These are phyloP conservation scores for Arctia plantaginis DNA, from an alignment of 2,888 invertebrate species.

Conservation along the genomic window DNA sequence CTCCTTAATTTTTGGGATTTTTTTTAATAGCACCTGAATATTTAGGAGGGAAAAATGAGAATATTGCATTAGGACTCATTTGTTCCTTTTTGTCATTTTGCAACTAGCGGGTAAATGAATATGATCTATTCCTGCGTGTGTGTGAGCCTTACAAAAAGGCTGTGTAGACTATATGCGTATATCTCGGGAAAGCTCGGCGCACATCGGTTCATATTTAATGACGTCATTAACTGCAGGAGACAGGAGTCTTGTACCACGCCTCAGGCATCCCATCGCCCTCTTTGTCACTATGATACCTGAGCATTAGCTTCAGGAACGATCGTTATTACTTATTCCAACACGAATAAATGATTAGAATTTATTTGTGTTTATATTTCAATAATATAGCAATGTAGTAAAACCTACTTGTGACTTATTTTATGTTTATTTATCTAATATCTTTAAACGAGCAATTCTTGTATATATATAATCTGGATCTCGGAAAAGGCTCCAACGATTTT, in stretches of 20 bases:
- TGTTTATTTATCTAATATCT: no score
- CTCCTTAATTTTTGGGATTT: no score
- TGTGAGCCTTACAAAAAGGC: conserved; percentile 53
- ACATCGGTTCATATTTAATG: conserved; percentile 80
- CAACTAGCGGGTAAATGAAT: conserved; percentile 47
- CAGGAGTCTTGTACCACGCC: conserved; percentile 66
- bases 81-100: conserved; percentile 46
- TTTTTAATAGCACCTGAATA: no score
- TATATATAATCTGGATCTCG: no score
- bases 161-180: conserved; percentile 49
- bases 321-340: conserved; percentile 30
- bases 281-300: conserved; percentile 54
- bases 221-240: conserved; percentile 81
- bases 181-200: conserved; percentile 30
- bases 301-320: conserved; percentile 46
- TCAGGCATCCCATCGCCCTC: conserved; percentile 54
- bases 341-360: conserved; percentile 8
- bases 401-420: no score
- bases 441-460: no score
- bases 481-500: no score
- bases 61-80: conserved; percentile 31
- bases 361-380: neutral
- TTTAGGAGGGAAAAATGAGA: conserved; percentile 5
- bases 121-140: conserved; percentile 45
- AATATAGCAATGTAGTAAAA: neutral